Percentiles rank a stretch among this genome's conserved stretches.
These are phyloP conservation scores for Mylabris sibirica DNA, from an alignment of 2,888 invertebrate species.

Conservation along the genomic window DNA sequence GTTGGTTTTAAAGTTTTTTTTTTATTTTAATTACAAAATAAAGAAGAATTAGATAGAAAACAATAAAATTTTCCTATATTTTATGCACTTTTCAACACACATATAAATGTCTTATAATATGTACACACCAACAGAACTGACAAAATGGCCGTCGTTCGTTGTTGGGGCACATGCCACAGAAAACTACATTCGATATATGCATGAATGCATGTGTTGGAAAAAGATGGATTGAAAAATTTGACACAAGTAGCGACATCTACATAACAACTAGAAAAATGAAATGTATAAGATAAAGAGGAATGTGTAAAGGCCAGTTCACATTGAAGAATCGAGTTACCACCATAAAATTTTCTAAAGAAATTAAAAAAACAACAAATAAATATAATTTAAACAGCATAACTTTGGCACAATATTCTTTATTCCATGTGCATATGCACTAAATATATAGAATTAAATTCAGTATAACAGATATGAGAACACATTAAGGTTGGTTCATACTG, in stretches of 20 bases:
- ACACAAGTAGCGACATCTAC: conserved; percentile 48
- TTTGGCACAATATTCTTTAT: too few species aligned
- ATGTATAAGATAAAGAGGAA: too few species aligned
- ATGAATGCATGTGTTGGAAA: conserved; percentile 49
- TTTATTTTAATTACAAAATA: too few species aligned
- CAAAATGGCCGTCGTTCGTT: conserved; percentile 77
- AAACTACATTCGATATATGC: conserved; percentile 58
- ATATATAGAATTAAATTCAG: too few species aligned
- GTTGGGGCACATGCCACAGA: conserved; percentile 72
- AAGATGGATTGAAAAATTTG: conserved; percentile 50
- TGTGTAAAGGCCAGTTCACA: background rate
- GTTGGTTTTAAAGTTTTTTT: too few species aligned
- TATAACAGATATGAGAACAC: too few species aligned
- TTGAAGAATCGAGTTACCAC: background rate
- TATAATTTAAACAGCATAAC: too few species aligned
- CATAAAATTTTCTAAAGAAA: background rate
- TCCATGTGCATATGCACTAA: too few species aligned
- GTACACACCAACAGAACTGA: conserved; percentile 62
- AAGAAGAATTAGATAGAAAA: too few species aligned
- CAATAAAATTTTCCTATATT: background rate
- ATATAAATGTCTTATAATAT: conserved; percentile 34
- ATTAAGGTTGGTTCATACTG: too few species aligned
- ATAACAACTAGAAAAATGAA: background rate
- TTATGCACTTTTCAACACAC: conserved; percentile 50
- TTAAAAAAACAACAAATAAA: too few species aligned